Conservation (phyloP, 2,797 vertebrate species). For the Miichthys miiuy region DNA sequence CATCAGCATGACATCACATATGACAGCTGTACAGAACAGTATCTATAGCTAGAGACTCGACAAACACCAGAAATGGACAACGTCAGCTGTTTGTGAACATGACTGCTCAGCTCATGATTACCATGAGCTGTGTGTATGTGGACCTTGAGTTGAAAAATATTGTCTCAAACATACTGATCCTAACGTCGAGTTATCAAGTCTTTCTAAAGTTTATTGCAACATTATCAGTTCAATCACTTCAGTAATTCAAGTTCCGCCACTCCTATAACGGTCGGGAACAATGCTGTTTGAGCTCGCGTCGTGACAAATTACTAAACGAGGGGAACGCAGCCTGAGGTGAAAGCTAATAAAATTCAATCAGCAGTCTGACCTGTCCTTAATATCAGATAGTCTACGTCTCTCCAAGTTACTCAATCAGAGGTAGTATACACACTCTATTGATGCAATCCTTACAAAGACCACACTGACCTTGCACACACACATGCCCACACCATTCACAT, state of each 20-base stretch:
- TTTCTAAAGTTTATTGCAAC: background rate
- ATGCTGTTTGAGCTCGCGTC: background rate
- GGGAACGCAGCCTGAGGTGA: background rate
- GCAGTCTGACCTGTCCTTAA: background rate
- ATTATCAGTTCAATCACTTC: background rate
- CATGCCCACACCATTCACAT: constrained; percentile 32
- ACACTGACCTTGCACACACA: constrained; percentile 46
- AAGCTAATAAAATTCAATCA: background rate
- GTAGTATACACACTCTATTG: constrained; percentile 17
- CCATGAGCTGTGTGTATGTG: background rate
- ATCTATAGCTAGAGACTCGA: background rate
- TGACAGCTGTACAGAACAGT: too few relatives aligned
- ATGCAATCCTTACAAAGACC: constrained; percentile 2
- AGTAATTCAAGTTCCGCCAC: background rate
- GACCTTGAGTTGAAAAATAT: background rate
- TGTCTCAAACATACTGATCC: background rate
- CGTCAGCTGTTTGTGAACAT: background rate
- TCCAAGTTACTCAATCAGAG: background rate
- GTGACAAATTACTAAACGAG: background rate
- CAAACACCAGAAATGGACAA: background rate
- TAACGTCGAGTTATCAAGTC: background rate
- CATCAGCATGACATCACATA: background rate
- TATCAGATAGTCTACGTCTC: background rate
- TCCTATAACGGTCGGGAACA: background rate
- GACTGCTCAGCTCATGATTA: background rate